Base-by-base conservation (phyloP, 2,113 vertebrate genomes). In the Donacobius atricapilla region DNA sequence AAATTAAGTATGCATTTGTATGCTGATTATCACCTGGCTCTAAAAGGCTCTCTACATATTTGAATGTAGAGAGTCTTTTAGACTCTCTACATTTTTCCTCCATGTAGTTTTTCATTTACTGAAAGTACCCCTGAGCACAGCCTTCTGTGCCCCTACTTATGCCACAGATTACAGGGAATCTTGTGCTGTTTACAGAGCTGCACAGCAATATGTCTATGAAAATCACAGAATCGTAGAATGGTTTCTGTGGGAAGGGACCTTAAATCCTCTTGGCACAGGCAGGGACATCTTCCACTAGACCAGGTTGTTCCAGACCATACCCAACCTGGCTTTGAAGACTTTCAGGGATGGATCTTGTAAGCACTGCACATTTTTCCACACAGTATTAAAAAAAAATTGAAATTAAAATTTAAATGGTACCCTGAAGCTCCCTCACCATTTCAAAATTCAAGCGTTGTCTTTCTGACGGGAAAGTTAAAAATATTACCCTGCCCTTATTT, bases 381-480 rank as follows among this genome's bases (percentile, higher is more conserved):
- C 11, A 72, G 22, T 6, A 25, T 37, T 57, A 2, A 35, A 40
- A 85, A 65, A 16, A 60, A 47, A 19, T 13, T 56, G 6, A 56
- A 51, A 60, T 50, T 24, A 11, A 21, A 28, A 63, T 84, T 68
- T 30, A 50, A 72, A 83, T n/a, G 21, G 10, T 30, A 57, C 19
- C 19, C 58, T 75, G 13, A 23, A 76, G 35, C 53, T 91, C 56
- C 53, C 22, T 87, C 33, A 53, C 11, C 6, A 51, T 93, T 87
- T 84, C 56, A 87, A 51, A 91, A 93, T 75, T 78, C 44, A 66
- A 40, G 14, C 0, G 0, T 24, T 69, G 37, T 33, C 21, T 47
- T 95, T 95, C 40, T 47, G n/a, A 35, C 76, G 75, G 18, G 50
- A 92, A 53, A 94, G n/a, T 72, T 83, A 37, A 93, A 87, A 91